These are phyloP conservation scores for human (Homo sapiens) DNA, from an alignment of 2,113 vertebrate species.

Conservation along the genomic window GRCh38 chr6:160702001-160702500, in stretches of 20 bases:
- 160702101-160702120: conserved; percentile 24
- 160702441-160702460: not conserved
- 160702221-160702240: conserved; percentile 56
- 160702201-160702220: conserved; percentile 68
- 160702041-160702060: not conserved
- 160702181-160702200: conserved; percentile 34
- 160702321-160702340: conserved; percentile 71
- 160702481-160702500: not conserved
- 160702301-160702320: conserved; percentile 66
- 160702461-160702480: not conserved
- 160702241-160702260: conserved; percentile 71
- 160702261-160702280: conserved; percentile 17
- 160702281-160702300: not conserved
- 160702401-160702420: not conserved
- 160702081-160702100: conserved; percentile 55
- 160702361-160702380: not conserved
- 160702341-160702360: conserved; percentile 74
- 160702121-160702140: conserved; percentile 77
- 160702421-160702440: not conserved
- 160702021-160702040: accelerated
- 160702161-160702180: too few species aligned
- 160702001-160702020: accelerated
- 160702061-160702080: accelerated
- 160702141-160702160: conserved; percentile 74
- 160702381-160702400: not conserved